Conservation (phyloP, 2,797 vertebrate genomes). For the Gila robusta region DNA sequence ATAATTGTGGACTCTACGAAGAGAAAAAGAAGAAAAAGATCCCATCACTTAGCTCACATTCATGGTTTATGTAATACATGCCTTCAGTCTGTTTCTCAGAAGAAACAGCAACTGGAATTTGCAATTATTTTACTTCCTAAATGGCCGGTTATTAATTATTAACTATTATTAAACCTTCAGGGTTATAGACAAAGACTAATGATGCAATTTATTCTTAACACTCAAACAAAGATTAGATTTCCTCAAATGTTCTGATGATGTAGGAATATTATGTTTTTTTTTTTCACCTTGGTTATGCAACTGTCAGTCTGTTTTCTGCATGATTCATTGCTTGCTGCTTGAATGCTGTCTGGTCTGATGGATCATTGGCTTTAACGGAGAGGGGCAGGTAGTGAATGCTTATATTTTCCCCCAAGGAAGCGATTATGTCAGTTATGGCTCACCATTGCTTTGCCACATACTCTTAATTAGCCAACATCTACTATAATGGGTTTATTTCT, state of each 20-base stretch:
- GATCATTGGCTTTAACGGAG: not conserved
- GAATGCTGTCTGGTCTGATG: not conserved
- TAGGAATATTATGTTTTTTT: not conserved
- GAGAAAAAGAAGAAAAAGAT: not conserved
- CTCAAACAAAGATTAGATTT: not conserved
- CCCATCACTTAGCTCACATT: not conserved
- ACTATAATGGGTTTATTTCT: not conserved
- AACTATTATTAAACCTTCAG: slow-evolving; percentile 20
- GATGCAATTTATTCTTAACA: not conserved
- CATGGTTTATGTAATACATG: not conserved
- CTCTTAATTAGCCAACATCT: not conserved
- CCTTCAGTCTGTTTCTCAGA: not conserved
- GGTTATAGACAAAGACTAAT: not conserved
- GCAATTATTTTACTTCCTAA: slow-evolving; percentile 19
- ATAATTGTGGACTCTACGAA: not conserved
- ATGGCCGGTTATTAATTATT: slow-evolving; percentile 16
- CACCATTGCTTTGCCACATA: not conserved
- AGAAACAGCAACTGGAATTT: slow-evolving; percentile 6
- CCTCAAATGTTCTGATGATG: not conserved
- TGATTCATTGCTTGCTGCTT: slow-evolving; percentile 18
- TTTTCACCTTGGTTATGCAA: not conserved
- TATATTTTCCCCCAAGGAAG: slow-evolving; percentile 2
- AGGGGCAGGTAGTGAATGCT: not conserved
- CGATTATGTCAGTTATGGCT: not conserved
- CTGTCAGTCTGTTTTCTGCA: slow-evolving; percentile 5